phyloP scores from a whole-genome alignment of 2,797 vertebrate species.

The Micrastur ruficollis region DNA sequence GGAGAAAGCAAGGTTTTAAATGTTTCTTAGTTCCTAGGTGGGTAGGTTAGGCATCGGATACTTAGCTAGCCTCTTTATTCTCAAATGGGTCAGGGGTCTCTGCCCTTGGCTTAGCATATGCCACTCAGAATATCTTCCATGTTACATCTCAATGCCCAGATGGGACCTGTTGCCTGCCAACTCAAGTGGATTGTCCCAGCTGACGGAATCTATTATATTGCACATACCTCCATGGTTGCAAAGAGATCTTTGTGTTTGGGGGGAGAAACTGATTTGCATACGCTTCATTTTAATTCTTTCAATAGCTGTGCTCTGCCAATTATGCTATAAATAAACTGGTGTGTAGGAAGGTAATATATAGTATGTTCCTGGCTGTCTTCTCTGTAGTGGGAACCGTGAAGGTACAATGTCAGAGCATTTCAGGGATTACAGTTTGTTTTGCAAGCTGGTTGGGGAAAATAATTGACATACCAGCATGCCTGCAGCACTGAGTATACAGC shows the following conservation, averaged over 20 bases:
- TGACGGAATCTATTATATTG: not conserved
- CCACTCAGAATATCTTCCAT: not conserved
- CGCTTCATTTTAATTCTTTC: not conserved
- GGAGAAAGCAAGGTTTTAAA: not conserved
- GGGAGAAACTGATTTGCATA: not conserved
- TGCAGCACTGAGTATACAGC: not conserved
- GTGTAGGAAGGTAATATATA: not conserved
- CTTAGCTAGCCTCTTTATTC: not conserved
- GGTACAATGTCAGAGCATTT: not conserved
- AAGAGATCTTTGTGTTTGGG: not conserved
- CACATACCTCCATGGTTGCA: not conserved
- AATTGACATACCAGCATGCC: not conserved
- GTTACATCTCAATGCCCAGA: not conserved
- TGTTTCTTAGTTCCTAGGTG: not conserved
- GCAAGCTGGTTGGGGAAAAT: not conserved
- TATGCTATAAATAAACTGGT: not conserved
- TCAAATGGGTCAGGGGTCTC: fast-evolving
- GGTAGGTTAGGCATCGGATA: not conserved
- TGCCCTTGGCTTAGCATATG: not conserved
- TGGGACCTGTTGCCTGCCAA: not conserved
- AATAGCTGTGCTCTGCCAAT: not conserved
- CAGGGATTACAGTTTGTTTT: not conserved
- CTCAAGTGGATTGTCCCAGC: fast-evolving
- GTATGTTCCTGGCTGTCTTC: not conserved
- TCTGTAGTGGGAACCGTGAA: not conserved